phyloP scores from a whole-genome alignment of 1,140 invertebrate genomes.

The Cyclina sinensis region DNA sequence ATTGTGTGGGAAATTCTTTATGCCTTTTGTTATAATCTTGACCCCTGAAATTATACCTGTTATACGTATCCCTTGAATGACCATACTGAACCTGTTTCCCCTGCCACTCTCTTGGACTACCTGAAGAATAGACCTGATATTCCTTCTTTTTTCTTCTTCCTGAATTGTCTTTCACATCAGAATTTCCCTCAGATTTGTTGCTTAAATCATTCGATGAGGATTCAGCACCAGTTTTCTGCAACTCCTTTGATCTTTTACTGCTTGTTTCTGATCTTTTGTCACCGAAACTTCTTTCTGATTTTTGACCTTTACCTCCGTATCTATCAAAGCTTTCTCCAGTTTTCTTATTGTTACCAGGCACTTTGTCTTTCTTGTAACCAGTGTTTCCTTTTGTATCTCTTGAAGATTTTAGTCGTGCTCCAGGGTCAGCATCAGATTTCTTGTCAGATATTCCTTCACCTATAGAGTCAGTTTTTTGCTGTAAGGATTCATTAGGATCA shows the following conservation, averaged over 20 bases:
- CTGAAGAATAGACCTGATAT: conserved; percentile 46
- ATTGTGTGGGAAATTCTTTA: conserved; percentile 3
- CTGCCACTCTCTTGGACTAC: conserved; percentile 43
- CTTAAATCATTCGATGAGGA: not conserved
- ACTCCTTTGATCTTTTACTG: not conserved
- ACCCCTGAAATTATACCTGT: conserved; percentile 59
- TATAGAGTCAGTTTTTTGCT: not conserved
- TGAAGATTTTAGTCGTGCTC: conserved; percentile 5
- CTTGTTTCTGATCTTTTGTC: not conserved
- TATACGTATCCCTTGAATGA: conserved; percentile 1
- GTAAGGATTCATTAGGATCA: not conserved
- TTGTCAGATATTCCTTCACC: not conserved
- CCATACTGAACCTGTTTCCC: not conserved
- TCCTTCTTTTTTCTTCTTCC: conserved; percentile 56
- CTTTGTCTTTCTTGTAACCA: not conserved
- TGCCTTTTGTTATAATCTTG: conserved; percentile 67
- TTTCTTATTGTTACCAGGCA: not conserved
- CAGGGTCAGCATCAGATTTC: not conserved
- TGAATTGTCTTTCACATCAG: conserved; percentile 1
- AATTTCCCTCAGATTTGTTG: not conserved
- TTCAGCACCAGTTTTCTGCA: not conserved
- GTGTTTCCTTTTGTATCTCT: conserved; percentile 1
- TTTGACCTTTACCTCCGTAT: not conserved
- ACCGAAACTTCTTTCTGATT: not conserved
- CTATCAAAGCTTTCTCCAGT: not conserved